Evolutionary conservation across 2,113 vertebrate genomes (phyloP).

Genomic region (Vireo altiloquus): DNA sequence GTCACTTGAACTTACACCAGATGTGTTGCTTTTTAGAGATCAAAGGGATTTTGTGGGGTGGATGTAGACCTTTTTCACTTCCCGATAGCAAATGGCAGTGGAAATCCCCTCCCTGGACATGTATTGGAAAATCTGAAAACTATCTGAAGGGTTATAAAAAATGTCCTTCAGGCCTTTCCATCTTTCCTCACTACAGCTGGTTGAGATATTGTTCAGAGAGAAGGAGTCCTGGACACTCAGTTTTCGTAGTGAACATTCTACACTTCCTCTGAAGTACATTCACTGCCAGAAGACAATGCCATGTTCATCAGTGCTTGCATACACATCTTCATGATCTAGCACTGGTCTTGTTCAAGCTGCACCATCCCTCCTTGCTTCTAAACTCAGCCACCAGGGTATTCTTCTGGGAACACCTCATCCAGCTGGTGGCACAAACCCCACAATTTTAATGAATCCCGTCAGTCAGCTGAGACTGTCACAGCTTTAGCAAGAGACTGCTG

Average conservation of each 20-base stretch:
- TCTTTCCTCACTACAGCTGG: not conserved
- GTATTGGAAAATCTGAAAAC: not conserved
- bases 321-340: not conserved
- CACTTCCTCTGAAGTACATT: fast-evolving
- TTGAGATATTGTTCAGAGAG: not conserved
- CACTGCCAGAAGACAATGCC: not conserved
- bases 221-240: not conserved
- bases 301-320: not conserved
- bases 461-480: not conserved
- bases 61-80: not conserved
- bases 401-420: not conserved
- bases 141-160: not conserved
- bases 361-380: not conserved
- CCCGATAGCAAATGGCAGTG: not conserved
- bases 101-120: not conserved
- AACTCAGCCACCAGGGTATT: not conserved
- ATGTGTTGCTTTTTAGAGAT: conserved; percentile 18
- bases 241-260: not conserved
- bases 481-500: not conserved
- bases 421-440: fast-evolving
- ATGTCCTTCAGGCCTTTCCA: not conserved
- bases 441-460: not conserved
- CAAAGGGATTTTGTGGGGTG: not conserved
- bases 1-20: not conserved
- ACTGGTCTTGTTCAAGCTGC: not conserved